A percentile compares a stretch with the other conserved stretches of the same genome.
Evolutionary conservation across 2,797 vertebrate genomes (phyloP).

Genomic region (Botia almorhae): DNA sequence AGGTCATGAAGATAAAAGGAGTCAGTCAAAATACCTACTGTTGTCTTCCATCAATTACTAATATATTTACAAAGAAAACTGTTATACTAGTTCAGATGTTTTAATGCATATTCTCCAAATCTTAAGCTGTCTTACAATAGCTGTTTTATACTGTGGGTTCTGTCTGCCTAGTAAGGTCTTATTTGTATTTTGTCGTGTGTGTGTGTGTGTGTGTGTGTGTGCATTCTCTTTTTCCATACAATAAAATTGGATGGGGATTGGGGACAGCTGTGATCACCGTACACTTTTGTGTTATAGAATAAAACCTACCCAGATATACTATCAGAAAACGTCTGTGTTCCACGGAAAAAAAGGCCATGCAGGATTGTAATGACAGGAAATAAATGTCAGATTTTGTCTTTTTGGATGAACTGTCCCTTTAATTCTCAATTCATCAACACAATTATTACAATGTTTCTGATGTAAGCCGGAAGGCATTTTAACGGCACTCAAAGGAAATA

Average conservation of each 20-base stretch:
- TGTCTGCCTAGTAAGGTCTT: background rate
- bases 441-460: slow-evolving; percentile 1
- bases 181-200: background rate
- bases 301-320: background rate
- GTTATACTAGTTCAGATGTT: background rate
- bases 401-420: background rate
- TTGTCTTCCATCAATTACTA: slow-evolving; percentile 31
- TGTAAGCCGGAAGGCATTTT: background rate
- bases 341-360: background rate
- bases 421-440: background rate
- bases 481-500: background rate
- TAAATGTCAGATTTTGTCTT: background rate
- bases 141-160: too few species aligned
- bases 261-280: background rate
- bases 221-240: background rate
- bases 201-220: too few species aligned
- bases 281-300: background rate
- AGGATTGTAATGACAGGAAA: background rate
- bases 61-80: background rate
- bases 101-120: background rate
- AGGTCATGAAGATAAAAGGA: slow-evolving; percentile 55
- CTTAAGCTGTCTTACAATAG: background rate
- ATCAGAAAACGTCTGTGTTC: background rate
- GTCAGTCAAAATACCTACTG: slow-evolving; percentile 50
- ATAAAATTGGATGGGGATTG: background rate